Base-by-base conservation (phyloP, 2,888 invertebrate species). In the Syrista parreyssii region DNA sequence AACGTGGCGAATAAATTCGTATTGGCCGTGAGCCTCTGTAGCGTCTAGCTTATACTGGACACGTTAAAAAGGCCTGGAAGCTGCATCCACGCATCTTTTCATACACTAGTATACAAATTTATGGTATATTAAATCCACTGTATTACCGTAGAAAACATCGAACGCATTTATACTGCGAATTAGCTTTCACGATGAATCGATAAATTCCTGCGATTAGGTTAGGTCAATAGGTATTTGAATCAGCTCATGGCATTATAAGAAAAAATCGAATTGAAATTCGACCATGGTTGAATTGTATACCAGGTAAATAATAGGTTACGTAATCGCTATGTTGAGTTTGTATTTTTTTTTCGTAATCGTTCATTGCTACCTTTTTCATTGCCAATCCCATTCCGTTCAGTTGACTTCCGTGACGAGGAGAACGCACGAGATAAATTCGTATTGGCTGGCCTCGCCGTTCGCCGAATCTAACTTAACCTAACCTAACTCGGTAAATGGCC, bases 401-500 rank as follows among this genome's bases (percentile, higher is more conserved):
- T 15, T 71, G 23, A 31, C 71, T 32, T 71, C 71, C 32, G 74
- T 12, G 23, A 33, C 34, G 35, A 33, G 35, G 30, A 35, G 33
- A 33, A 36, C 33, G 74, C 35, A 30, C 74, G 74, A 74, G 74
- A 74, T 74, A 74, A 74, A 74, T 74, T 74, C 74, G 74, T 35
- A 35, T 74, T 74, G 74, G 33, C 74, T 33, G 36, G 74, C 34
- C 71, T 55, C 55, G 55, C 23, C 55, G 23, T 55, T 71, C 31
- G 33, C 71, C 71, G 32, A 71, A 33, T 23, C 33, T 71, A 71
- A 71, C 71, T 33, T 71, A 36, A 74, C 74, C 73, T 34, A 73
- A 73, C 73, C 74, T 74, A 35, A 79, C 77, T 80, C 84, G 86
- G 87, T 86, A 86, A 85, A 86, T 72, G 86, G 82, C 86, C 87